phyloP scores from a whole-genome alignment of 2,797 vertebrate species.

The Rhynchonycteris naso region DNA sequence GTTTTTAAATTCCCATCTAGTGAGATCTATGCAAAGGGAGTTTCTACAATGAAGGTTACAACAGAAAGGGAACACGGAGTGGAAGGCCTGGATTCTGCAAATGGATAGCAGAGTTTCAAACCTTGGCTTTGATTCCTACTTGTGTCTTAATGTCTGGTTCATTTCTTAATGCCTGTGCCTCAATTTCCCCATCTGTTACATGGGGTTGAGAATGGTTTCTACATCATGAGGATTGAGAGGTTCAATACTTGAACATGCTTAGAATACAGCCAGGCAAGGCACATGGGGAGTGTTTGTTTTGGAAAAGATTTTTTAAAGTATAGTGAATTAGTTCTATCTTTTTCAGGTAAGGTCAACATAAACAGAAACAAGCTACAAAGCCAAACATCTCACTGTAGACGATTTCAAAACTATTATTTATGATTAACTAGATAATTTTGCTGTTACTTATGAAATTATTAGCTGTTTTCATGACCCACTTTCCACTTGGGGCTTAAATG shows the following conservation, averaged over 20 bases:
- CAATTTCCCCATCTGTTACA: not conserved
- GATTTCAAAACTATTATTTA: not conserved
- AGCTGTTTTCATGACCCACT: constrained; percentile 18
- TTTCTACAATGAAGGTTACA: not conserved
- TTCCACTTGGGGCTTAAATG: constrained; percentile 12
- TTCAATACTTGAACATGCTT: not conserved
- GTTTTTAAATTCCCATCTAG: not conserved
- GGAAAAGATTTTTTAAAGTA: not conserved
- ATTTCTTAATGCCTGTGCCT: not conserved
- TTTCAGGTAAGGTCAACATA: not conserved
- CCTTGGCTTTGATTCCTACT: not conserved
- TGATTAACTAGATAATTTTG: not conserved
- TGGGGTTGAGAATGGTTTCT: not conserved
- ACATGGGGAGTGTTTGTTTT: not conserved
- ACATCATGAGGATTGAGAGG: not conserved
- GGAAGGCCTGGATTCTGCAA: not conserved
- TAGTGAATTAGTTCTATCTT: not conserved
- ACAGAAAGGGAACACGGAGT: rapidly evolving
- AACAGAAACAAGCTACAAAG: not conserved
- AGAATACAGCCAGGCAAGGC: not conserved
- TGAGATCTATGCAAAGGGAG: not conserved
- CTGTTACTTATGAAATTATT: constrained; percentile 25
- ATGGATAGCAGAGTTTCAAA: rapidly evolving
- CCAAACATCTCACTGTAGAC: not conserved
- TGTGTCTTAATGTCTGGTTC: not conserved